Conservation (phyloP, 2,113 vertebrate genomes). For the Gymnobelideus leadbeateri region DNA sequence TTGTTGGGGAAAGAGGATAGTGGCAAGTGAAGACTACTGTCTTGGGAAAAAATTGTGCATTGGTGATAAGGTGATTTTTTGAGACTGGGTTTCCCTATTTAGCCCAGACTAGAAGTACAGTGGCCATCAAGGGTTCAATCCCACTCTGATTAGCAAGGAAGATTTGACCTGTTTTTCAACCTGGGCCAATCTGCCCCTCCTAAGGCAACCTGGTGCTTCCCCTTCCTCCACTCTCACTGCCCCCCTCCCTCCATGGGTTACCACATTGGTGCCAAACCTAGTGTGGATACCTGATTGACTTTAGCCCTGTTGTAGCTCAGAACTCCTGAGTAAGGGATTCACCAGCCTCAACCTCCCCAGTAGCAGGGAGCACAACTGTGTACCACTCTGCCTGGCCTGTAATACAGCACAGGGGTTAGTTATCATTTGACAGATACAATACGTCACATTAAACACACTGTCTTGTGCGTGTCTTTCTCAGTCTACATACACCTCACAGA, state of each 20-base stretch:
- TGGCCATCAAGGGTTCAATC: not conserved
- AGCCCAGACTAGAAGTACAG: not conserved
- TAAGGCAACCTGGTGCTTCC: not conserved
- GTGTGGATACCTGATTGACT: not conserved
- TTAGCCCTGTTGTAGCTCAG: not conserved
- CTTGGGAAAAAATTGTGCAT: not conserved
- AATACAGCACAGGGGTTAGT: accelerated
- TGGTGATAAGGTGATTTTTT: not conserved
- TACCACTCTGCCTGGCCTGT: too few relatives aligned
- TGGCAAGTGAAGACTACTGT: not conserved
- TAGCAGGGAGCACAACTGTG: not conserved
- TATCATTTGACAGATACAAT: not conserved
- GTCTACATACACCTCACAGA: not conserved
- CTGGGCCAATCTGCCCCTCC: not conserved
- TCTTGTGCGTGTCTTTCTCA: not conserved
- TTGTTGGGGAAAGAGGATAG: not conserved
- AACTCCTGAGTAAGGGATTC: not conserved
- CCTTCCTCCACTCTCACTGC: not conserved
- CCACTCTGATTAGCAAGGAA: not conserved
- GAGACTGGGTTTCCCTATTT: not conserved
- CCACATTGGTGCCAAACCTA: not conserved
- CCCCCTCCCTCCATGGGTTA: not conserved
- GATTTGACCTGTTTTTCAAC: not conserved
- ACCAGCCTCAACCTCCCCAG: not conserved
- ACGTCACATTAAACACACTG: too few relatives aligned